Evolutionary conservation across 1,140 invertebrate genomes (phyloP), one percentile per base, ranked within the genome.

Genomic region (Pentalonia nigronervosa): DNA sequence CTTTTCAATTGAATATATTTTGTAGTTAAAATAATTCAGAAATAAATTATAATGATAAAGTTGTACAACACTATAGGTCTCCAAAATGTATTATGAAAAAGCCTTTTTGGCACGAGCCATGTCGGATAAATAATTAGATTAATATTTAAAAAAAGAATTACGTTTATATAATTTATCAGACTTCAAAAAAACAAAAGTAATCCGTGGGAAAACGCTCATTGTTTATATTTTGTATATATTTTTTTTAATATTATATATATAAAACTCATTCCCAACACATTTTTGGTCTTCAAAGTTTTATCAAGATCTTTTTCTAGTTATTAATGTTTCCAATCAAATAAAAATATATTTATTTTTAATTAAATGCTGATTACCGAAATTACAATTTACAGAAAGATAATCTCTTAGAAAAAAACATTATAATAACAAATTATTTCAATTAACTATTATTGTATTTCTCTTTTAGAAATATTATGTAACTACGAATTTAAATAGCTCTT

Each of bases 101-200:
- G 14, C 45, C 45, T 48, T 48, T 87, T n/a, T 48, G 45, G 45
- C 86, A 47, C 47, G 47, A 87, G 2, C 36, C 83, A 87, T 87
- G 17, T 87, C 45, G 25, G 45, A 21, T n/a, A 48, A 48, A 30
- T 87, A 87, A 87, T 87, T 87, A n/a, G 14, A 87, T 87, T 48
- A 48, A 87, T 87, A 14, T 30, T 48, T 20, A 87, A 87, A 84
- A 87, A 87, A 87, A 48, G 45, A 87, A 87, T 87, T 87, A 47
- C 11, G 17, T n/a, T 87, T 87, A n/a, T 48, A 47, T 48, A 30
- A n/a, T 87, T 48, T 48, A 48, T 87, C 45, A 48, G n/a, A 30
- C 30, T 87, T 87, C 30, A 20, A 48, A 87, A 84, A n/a, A 87
- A 87, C 4, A 87, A 87, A 87, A 87, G 25, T 87, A 87, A 87